A percentile compares a stretch with the other conserved stretches of the same genome.
Conservation (phyloP, 2,113 vertebrate species). For the Onychostoma macrolepis region DNA sequence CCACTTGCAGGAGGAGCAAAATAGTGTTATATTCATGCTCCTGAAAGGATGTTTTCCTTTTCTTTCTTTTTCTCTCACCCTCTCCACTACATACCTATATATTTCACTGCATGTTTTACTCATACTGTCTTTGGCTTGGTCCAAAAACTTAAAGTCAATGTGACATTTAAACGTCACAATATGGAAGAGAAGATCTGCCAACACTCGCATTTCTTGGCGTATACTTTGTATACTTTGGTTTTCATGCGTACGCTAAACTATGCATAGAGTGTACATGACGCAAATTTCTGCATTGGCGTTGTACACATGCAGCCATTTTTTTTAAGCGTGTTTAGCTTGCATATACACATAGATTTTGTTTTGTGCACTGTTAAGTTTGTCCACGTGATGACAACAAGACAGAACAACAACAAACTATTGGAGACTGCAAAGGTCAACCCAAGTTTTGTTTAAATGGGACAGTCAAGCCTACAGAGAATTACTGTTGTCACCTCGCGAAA, state of each 20-base stretch:
- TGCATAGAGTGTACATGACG: background rate
- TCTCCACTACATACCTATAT: background rate
- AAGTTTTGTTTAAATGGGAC: no score
- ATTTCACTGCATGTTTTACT: background rate
- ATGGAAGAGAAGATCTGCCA: background rate
- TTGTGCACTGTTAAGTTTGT: background rate
- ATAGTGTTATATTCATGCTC: constrained; percentile 44
- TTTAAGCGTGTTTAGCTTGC: no score
- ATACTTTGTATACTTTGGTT: background rate
- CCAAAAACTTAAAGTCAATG: background rate
- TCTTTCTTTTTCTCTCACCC: background rate
- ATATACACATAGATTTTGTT: background rate
- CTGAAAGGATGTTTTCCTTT: constrained; percentile 21
- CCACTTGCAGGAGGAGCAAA: constrained; percentile 48
- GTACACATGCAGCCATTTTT: background rate
- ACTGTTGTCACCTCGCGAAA: no score
- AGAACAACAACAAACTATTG: background rate
- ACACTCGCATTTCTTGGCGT: background rate
- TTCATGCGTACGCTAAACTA: background rate
- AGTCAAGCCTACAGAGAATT: no score
- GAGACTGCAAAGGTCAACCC: background rate
- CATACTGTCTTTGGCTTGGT: background rate
- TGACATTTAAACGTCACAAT: background rate
- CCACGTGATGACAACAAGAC: background rate
- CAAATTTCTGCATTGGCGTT: background rate